phyloP scores from a whole-genome alignment of 2,888 invertebrate species.

The Lissocephala sabroskyi region DNA sequence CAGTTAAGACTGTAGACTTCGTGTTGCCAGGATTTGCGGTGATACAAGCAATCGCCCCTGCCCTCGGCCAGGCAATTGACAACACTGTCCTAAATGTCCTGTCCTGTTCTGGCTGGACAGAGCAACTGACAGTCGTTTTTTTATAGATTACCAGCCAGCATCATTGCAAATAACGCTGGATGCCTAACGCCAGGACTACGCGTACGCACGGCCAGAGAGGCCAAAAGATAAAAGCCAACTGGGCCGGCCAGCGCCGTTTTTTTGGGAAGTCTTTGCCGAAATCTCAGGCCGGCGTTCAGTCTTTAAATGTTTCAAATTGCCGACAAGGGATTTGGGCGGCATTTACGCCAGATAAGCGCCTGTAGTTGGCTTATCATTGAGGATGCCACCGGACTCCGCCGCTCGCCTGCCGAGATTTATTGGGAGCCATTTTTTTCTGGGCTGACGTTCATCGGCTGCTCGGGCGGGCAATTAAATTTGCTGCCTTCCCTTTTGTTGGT shows the following conservation, averaged over 20 bases:
- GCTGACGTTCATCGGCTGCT: neutral
- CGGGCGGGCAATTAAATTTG: constrained; percentile 41
- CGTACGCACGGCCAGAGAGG: constrained; percentile 40
- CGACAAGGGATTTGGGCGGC: constrained; percentile 65
- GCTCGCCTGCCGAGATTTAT: constrained; percentile 46
- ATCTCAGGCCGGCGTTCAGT: constrained; percentile 35
- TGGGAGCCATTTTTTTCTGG: constrained; percentile 39
- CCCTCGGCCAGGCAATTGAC: too few species aligned
- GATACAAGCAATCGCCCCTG: neutral
- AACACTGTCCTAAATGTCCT: too few species aligned
- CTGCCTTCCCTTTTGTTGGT: constrained; percentile 5
- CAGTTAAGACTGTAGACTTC: neutral
- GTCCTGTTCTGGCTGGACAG: too few species aligned
- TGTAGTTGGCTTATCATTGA: constrained; percentile 61
- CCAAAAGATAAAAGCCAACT: constrained; percentile 1
- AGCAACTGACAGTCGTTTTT: constrained; percentile 33
- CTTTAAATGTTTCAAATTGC: constrained; percentile 69
- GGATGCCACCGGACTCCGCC: constrained; percentile 28
- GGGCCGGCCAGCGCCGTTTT: too few species aligned
- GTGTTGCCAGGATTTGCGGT: constrained; percentile 16
- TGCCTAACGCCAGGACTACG: too few species aligned
- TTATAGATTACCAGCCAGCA: constrained; percentile 57
- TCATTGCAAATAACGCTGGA: too few species aligned
- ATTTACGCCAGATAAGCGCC: constrained; percentile 63
- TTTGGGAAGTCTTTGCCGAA: constrained; percentile 10